phyloP scores from a whole-genome alignment of 2,888 invertebrate species.

The Dromius quadrimaculatus region DNA sequence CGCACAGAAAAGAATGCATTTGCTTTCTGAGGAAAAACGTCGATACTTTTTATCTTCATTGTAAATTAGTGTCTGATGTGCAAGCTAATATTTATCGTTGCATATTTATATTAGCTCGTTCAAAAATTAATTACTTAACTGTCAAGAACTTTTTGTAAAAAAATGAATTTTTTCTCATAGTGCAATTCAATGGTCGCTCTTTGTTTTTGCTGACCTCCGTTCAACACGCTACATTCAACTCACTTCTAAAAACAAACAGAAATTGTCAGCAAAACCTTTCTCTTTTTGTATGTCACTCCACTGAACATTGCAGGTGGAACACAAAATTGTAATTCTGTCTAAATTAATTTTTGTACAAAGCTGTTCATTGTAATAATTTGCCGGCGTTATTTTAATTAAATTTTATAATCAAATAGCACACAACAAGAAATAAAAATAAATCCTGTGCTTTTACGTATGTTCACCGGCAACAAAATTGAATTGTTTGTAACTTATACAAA shows the following conservation, averaged over 20 bases:
- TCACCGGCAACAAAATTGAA: constrained; percentile 21
- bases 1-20: neutral
- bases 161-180: constrained; percentile 3
- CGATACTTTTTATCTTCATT: constrained; percentile 23
- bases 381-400: constrained; percentile 39
- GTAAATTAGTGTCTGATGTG: constrained; percentile 14
- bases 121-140: neutral
- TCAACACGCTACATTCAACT: constrained; percentile 18
- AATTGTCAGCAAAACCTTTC: constrained; percentile 16
- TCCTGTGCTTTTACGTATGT: constrained; percentile 19
- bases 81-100: neutral
- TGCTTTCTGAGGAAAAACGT: constrained; percentile 3
- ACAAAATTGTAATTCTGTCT: neutral
- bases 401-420: constrained; percentile 34
- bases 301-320: neutral
- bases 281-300: constrained; percentile 21
- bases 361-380: constrained; percentile 24
- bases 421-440: constrained; percentile 34
- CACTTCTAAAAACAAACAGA: constrained; percentile 21
- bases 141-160: neutral
- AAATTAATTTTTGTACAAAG: constrained; percentile 33
- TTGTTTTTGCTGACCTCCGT: constrained; percentile 14
- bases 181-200: neutral
- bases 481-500: constrained; percentile 25
- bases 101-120: neutral